Conservation (phyloP, 2,888 invertebrate genomes). For the Ochropacha duplaris region DNA sequence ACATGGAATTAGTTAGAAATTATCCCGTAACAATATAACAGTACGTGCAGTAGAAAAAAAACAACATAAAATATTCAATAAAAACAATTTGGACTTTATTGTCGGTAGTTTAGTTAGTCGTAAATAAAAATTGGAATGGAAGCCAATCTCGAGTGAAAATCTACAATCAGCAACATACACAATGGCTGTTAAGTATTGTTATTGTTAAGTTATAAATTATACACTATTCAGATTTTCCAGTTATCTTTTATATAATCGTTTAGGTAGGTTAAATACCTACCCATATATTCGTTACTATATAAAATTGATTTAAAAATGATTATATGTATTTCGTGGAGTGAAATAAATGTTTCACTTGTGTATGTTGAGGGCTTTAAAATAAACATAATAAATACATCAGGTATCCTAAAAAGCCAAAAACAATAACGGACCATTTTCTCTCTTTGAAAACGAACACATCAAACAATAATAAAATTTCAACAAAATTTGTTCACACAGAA, state of each 20-base stretch:
- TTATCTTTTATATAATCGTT: too few relatives aligned
- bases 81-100: conserved; percentile 15
- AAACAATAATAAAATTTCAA: neutral
- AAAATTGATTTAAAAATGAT: too few relatives aligned
- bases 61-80: conserved; percentile 9
- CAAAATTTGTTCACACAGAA: neutral
- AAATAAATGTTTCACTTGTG: too few relatives aligned
- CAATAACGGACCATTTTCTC: neutral
- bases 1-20: neutral
- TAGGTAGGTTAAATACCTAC: neutral
- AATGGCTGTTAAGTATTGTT: neutral
- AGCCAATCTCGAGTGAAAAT: conserved; percentile 15
- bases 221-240: neutral
- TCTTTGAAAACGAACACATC: neutral
- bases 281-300: too few relatives aligned
- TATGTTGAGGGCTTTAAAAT: neutral
- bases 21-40: neutral
- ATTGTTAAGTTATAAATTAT: neutral
- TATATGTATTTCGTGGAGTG: too few relatives aligned
- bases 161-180: neutral
- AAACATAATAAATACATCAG: neutral
- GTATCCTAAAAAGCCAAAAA: neutral
- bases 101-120: conserved; percentile 7
- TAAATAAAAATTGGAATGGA: conserved; percentile 26
- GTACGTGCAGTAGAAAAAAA: conserved; percentile 9